These are phyloP conservation scores for Neria commutata DNA, from an alignment of 2,888 invertebrate genomes.

Conservation along the genomic window DNA sequence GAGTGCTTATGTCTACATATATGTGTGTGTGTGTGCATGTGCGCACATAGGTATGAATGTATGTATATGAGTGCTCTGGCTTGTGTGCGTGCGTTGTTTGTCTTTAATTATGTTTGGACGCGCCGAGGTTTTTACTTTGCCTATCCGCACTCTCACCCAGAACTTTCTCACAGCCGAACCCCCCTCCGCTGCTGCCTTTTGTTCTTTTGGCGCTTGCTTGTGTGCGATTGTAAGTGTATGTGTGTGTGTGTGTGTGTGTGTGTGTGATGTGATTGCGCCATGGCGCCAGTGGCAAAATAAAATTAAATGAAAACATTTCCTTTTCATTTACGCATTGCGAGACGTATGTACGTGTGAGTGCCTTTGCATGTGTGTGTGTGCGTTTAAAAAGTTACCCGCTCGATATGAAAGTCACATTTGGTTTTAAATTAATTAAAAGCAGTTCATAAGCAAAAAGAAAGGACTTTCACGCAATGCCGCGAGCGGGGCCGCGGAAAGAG, in stretches of 20 bases:
- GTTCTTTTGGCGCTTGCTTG: constrained; percentile 17
- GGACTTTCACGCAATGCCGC: too few relatives aligned
- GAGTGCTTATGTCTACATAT: constrained; percentile 8
- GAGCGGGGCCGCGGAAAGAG: too few relatives aligned
- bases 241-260: constrained; percentile 20
- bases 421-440: constrained; percentile 48
- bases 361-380: too few relatives aligned
- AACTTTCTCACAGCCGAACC: constrained; percentile 3
- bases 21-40: constrained; percentile 14
- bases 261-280: constrained; percentile 39
- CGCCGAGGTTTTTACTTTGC: constrained; percentile 39
- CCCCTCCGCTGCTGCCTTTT: neutral
- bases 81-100: constrained; percentile 37
- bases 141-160: too few relatives aligned
- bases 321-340: constrained; percentile 51
- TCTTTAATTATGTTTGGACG: constrained; percentile 52
- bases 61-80: neutral
- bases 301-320: constrained; percentile 56
- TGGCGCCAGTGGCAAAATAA: constrained; percentile 49
- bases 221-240: neutral
- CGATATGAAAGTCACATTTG: constrained; percentile 35
- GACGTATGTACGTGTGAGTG: too few relatives aligned
- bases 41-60: neutral
- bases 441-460: too few relatives aligned
- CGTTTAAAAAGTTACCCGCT: constrained; percentile 37